Base-by-base conservation (phyloP, 2,113 vertebrate genomes). In the Hipposideros armiger region DNA sequence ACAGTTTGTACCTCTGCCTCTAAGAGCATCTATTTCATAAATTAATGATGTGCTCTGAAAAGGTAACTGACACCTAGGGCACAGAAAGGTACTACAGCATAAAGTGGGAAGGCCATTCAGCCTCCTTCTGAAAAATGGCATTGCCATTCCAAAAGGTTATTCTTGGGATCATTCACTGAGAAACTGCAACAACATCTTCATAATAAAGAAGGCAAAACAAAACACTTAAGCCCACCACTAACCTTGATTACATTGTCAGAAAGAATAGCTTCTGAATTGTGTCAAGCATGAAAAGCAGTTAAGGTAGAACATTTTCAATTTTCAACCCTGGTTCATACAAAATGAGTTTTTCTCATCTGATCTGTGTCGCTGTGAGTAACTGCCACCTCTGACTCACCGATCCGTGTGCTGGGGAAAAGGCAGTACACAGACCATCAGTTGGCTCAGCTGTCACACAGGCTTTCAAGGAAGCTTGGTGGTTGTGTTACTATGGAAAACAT, bases 261-360 rank as follows among this genome's bases (percentile, higher is more conserved):
- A 95, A 88, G 92, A 97, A 89, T 52, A 87, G 58, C 64, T 95
- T 76, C 69, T 95, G 64, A 92, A 94, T 47, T 45, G 40, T 52
- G 47, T 93, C 94, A 94, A 89, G 89, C 94, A 95, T 77, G 82
- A 78, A 96, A 87, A 97, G 73, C 73, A 84, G 82, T 94, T 90
- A 93, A 91, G 54, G 97, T 80, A 88, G 73, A 92, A 91, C 88
- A 76, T 95, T 96, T 96, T 96, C 95, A 80, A 69, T 97, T 97
- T 97, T 95, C 28, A 0, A 93, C 30, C 66, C 86, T 89, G 88
- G 50, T 86, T 96, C 70, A 19, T 89, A 89, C 62, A 83, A 86
- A 96, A 97, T 91, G 93, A 91, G 54, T 72, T 96, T 96, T 93
- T 87, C 42, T 91, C 87, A 40, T 91, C 58, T 80, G 73, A 85